These are phyloP conservation scores for Hippolais icterina DNA, from an alignment of 2,113 vertebrate genomes.

Conservation along the genomic window DNA sequence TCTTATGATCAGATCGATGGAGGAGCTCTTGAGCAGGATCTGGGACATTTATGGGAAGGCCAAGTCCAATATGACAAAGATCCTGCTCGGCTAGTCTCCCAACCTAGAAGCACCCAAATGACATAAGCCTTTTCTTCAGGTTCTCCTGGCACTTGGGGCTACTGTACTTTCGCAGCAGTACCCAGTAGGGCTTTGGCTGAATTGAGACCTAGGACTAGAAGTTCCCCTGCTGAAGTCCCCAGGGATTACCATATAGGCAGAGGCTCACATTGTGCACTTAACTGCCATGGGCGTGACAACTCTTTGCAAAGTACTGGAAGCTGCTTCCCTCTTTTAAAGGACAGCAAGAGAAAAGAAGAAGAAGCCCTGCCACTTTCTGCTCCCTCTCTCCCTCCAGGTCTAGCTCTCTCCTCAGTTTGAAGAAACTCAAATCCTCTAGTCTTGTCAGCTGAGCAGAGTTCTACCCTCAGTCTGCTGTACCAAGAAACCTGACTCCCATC, in stretches of 20 bases:
- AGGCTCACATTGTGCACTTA: not conserved
- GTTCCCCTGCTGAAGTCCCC: not conserved
- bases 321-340: not conserved
- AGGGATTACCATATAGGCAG: not conserved
- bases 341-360: not conserved
- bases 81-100: not conserved
- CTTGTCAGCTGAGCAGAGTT: not conserved
- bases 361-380: not conserved
- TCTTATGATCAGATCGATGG: accelerated
- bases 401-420: not conserved
- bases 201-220: not conserved
- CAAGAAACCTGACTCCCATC: accelerated
- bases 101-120: not conserved
- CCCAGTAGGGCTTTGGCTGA: not conserved
- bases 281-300: not conserved
- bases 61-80: not conserved
- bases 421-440: not conserved
- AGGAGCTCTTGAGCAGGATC: not conserved
- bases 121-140: not conserved
- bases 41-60: not conserved
- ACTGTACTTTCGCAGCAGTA: not conserved
- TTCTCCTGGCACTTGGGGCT: not conserved
- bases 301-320: not conserved
- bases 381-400: not conserved
- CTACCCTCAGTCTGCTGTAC: not conserved